phyloP scores from a whole-genome alignment of 2,113 vertebrate genomes.

The Ahaetulla prasina region DNA sequence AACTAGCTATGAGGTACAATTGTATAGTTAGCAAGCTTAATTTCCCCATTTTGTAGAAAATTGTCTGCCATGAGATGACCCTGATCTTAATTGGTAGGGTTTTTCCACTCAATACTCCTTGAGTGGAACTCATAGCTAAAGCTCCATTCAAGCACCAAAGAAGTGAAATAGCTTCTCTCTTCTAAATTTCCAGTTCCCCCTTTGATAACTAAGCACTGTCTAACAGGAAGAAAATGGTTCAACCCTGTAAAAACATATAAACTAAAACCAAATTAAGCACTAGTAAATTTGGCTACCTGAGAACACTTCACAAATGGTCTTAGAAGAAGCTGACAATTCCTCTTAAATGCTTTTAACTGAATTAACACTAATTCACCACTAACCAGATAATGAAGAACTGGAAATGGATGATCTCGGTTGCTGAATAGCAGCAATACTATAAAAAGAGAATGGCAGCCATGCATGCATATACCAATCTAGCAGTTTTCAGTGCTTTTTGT shows the following conservation, averaged over 20 bases:
- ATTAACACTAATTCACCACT: neutral
- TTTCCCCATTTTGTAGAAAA: neutral
- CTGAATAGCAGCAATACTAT: neutral
- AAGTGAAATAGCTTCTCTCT: neutral
- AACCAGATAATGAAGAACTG: neutral
- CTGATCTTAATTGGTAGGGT: neutral
- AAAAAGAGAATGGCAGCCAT: neutral
- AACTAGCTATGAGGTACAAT: neutral
- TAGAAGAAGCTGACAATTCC: neutral
- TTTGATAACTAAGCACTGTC: neutral
- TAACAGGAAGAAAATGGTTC: neutral
- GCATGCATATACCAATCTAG: neutral
- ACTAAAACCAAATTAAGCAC: neutral
- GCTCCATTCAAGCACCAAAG: neutral
- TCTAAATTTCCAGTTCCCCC: neutral
- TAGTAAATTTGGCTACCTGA: neutral
- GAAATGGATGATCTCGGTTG: neutral
- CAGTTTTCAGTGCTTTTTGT: neutral
- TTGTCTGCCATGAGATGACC: neutral
- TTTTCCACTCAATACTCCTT: neutral
- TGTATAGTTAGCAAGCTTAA: neutral
- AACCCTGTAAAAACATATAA: neutral
- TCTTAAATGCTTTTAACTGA: neutral
- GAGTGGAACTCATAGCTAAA: neutral
- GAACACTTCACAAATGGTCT: neutral